Evolutionary conservation across 2,797 vertebrate species (phyloP), one percentile per base, ranked within the genome.

Genomic region (Neosilurus mollespiculum): DNA sequence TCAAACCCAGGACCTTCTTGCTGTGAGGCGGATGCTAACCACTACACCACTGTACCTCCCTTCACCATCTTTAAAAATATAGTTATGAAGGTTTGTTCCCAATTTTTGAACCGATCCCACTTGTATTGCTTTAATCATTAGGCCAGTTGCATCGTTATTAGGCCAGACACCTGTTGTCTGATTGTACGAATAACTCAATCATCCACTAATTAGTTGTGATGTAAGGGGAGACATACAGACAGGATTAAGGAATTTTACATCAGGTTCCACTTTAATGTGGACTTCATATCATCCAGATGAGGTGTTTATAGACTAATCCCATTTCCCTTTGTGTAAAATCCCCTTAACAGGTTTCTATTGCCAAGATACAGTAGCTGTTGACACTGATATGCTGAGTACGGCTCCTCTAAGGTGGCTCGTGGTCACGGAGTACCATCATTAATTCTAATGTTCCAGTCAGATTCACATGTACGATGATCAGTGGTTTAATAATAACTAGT

Each of bases 401-500:
- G 37, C 58, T n/a, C 51, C 16, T 4, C 58, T 84, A 61, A 76
- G 66, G 51, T 61, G 53, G 80, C 43, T 83, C 26, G 43, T 85
- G 58, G 67, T 78, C 66, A 81, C 59, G 16, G 54, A 78, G 53
- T 59, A 26, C 64, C 16, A 43, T 80, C 79, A 81, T 87, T 85
- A 75, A 49, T 18, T 71, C 65, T 84, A 84, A 87, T 82, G 83
- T 70, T 54, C 34, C 43, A 62, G 71, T 82, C 16, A 14, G 70
- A 43, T 15, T 53, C 22, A 72, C 53, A 53, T 72, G 70, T 72
- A 72, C 0, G 11, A 22, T 10, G 20, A 2, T 80, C 22, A 59
- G 34, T 65, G 84, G 53, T 85, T 30, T 30, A 30, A 30, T 70
- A 83, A 70, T 87, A 62, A 49, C 66, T 16, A 30, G 62, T 66